Conservation (phyloP, 1,140 invertebrate genomes). For the Metopolophium dirhodum region DNA sequence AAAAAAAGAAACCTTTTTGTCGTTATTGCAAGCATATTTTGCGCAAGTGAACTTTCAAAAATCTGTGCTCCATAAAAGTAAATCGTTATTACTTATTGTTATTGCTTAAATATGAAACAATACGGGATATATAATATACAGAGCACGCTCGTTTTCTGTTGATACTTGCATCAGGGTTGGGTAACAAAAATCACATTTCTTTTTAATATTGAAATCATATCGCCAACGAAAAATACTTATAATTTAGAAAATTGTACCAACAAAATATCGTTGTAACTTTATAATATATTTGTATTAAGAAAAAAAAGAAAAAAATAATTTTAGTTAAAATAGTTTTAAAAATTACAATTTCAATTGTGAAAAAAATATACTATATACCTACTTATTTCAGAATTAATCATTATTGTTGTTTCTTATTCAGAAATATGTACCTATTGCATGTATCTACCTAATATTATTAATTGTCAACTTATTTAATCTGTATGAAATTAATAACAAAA, state of each 20-base stretch:
- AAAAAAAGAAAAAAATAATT: background rate
- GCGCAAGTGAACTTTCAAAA: conserved; percentile 43
- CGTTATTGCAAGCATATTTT: conserved; percentile 40
- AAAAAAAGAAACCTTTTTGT: conserved; percentile 31
- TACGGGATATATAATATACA: conserved; percentile 4
- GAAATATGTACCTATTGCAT: background rate
- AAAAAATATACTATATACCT: background rate
- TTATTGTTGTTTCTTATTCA: background rate
- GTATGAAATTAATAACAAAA: too few relatives aligned
- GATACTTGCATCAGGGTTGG: conserved; percentile 33
- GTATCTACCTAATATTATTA: too few relatives aligned
- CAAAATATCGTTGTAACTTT: background rate
- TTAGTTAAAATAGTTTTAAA: background rate
- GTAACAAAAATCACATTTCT: background rate
- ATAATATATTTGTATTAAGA: background rate
- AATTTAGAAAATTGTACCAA: background rate
- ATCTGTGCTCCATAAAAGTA: conserved; percentile 52
- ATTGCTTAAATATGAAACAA: conserved; percentile 56
- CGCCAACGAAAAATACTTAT: background rate
- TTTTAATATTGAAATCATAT: background rate
- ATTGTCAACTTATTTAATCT: too few relatives aligned
- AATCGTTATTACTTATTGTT: conserved; percentile 51
- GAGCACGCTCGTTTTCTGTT: conserved; percentile 7
- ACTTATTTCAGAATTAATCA: background rate
- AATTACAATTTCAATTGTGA: background rate